phyloP scores from a whole-genome alignment of 2,113 vertebrate species.

The Nothocercus julius region DNA sequence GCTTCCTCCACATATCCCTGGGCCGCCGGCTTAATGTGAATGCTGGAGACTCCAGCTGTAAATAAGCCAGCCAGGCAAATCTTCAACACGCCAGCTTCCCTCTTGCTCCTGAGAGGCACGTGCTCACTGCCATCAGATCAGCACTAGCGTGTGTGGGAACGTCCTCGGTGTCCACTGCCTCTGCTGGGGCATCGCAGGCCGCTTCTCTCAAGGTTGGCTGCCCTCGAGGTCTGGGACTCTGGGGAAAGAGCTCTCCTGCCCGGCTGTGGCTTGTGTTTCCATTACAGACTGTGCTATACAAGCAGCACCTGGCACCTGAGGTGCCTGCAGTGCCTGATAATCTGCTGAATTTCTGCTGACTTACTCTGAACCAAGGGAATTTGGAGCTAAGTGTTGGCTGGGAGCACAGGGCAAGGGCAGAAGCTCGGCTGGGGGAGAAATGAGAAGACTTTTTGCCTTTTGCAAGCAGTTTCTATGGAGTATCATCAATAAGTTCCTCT shows the following conservation, averaged over 20 bases:
- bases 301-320: constrained; percentile 10
- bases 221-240: not conserved
- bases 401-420: not conserved
- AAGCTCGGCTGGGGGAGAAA: not conserved
- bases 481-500: not conserved
- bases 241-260: not conserved
- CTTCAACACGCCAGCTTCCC: not conserved
- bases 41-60: not conserved
- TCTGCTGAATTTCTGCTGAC: not conserved
- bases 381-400: not conserved
- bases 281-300: not conserved
- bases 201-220: not conserved
- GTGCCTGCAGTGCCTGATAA: not conserved
- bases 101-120: not conserved
- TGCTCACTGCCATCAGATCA: not conserved
- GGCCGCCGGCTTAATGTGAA: not conserved
- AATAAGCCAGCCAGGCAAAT: constrained; percentile 9
- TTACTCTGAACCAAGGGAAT: not conserved
- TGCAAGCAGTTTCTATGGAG: not conserved
- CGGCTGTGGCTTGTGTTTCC: constrained; percentile 32
- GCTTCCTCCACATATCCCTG: not conserved
- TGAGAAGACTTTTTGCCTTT: not conserved
- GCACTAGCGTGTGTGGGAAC: not conserved
- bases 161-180: not conserved
- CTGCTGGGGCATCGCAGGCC: not conserved